Base-by-base conservation (phyloP, 2,113 vertebrate genomes). In the Herpetotheres cachinnans region DNA sequence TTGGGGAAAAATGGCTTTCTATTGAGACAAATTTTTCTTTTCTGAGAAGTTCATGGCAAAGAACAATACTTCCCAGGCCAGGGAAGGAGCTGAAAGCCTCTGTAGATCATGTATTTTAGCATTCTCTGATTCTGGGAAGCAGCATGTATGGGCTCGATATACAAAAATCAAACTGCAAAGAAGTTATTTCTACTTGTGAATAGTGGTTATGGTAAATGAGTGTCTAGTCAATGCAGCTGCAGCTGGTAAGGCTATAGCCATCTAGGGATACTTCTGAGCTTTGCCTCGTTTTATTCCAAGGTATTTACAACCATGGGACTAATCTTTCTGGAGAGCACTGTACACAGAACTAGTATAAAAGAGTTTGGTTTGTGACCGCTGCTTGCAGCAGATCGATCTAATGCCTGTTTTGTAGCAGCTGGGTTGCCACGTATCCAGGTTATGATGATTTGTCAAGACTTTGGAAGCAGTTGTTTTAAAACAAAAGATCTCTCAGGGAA, bases 371-470 rank as follows among this genome's bases (percentile, higher is more conserved):
- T 83, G 71, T 72, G 81, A 46, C 3, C 29, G 1, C 16, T 11
- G 38, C 46, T 54, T 65, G 58, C 26, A 76, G 58, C 73, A 65
- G 59, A 17, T 20, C 0, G 19, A 30, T 40, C 12, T 44, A 14
- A 20, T 18, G 30, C 13, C 34, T 1, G 0, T 32, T 55, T 34
- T 20, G 6, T 5, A 52, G 34, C 2, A 1, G 40, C 34, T 54
- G 30, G 13, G 19, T 34, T 56, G 47, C 12, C 19, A 1, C 10
- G 1, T 54, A 6, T 34, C 38, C 12, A 5, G 29, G 13, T 46
- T 49, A 4, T 4, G 18, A 7, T 36, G 38, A 3, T 54, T 63
- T 72, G 26, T 74, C 63, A 47, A 27, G 38, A 14, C 50, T 87
- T 78, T 7, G 6, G 59, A 73, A 78, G 46, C 19, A 17, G 12